Evolutionary conservation across 2,888 invertebrate genomes (phyloP).

Genomic region (Hydraecia micacea): DNA sequence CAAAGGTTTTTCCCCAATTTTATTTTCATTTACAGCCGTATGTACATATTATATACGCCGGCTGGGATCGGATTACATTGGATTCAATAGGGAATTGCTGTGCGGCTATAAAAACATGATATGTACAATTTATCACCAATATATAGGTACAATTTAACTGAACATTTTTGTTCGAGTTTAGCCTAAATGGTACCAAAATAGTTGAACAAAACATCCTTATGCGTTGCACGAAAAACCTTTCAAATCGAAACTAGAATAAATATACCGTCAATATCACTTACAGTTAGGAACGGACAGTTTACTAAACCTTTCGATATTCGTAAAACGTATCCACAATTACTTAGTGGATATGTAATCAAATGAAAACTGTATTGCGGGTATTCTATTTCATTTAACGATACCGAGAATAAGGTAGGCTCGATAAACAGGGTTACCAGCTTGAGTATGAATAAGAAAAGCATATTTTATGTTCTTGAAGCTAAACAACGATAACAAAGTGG

Average conservation of each 20-base stretch:
- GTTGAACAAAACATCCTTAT: constrained; percentile 24
- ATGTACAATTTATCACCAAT: constrained; percentile 11
- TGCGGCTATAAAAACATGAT: constrained; percentile 4
- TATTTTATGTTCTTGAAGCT: background rate
- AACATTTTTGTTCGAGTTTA: constrained; percentile 13
- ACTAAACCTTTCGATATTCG: constrained; percentile 52
- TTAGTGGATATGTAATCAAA: constrained; percentile 66
- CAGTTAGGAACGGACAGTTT: constrained; percentile 42
- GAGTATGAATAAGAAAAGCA: constrained; percentile 41
- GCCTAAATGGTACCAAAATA: constrained; percentile 23
- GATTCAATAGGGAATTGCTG: constrained; percentile 25
- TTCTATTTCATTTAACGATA: constrained; percentile 65
- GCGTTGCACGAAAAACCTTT: constrained; percentile 49
- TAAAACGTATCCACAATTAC: constrained; percentile 58
- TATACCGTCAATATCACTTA: constrained; percentile 41
- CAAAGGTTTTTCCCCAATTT: constrained; percentile 52
- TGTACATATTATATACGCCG: background rate
- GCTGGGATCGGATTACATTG: constrained; percentile 26
- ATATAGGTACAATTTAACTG: constrained; percentile 20
- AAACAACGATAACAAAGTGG: background rate
- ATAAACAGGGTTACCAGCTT: constrained; percentile 45
- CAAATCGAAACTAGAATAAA: constrained; percentile 38
- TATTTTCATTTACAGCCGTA: constrained; percentile 53
- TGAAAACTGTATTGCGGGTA: constrained; percentile 60
- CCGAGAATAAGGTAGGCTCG: constrained; percentile 59